These are phyloP conservation scores for Lasioglossum calceatum DNA, from an alignment of 2,888 invertebrate species.

Conservation along the genomic window DNA sequence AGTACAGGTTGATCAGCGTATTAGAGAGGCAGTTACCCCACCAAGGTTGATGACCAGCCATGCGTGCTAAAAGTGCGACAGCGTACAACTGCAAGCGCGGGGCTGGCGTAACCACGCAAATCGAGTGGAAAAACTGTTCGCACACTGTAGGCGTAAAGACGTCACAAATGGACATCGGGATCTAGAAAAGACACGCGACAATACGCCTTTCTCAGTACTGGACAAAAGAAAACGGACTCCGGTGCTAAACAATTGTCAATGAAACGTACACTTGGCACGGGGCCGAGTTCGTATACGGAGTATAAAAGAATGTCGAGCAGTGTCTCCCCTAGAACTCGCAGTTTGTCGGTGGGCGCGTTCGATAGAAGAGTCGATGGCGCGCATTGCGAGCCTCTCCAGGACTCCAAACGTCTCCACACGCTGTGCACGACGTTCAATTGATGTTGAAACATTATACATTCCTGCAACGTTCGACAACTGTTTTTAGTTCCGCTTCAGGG, in stretches of 20 bases:
- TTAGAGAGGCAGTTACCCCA: conserved; percentile 97
- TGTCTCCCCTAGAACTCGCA: conserved; percentile 92
- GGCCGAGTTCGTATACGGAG: conserved; percentile 87
- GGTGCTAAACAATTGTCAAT: conserved; percentile 6
- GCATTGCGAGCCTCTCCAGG: conserved; percentile 82
- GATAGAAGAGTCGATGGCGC: conserved; percentile 85
- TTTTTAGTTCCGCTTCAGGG: neutral
- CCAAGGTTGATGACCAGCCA: conserved; percentile 91
- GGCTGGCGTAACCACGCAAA: conserved; percentile 91
- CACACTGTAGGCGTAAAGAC: conserved; percentile 85
- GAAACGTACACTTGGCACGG: conserved; percentile 81
- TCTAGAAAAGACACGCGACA: conserved; percentile 70
- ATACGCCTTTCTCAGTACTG: neutral
- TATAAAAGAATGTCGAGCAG: conserved; percentile 92
- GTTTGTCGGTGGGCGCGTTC: conserved; percentile 92
- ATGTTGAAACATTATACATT: conserved; percentile 95
- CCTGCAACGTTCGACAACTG: conserved; percentile 84
- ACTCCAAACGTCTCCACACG: conserved; percentile 91
- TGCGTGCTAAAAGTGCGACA: conserved; percentile 91
- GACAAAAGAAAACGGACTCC: neutral
- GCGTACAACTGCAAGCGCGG: conserved; percentile 92
- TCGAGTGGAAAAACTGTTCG: conserved; percentile 89
- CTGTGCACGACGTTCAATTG: conserved; percentile 94
- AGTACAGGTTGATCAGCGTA: conserved; percentile 91
- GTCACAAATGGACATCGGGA: conserved; percentile 81